Evolutionary conservation across 1,140 invertebrate genomes (phyloP), one percentile per base, ranked within the genome.

Genomic region (Diploscapter pachys): DNA sequence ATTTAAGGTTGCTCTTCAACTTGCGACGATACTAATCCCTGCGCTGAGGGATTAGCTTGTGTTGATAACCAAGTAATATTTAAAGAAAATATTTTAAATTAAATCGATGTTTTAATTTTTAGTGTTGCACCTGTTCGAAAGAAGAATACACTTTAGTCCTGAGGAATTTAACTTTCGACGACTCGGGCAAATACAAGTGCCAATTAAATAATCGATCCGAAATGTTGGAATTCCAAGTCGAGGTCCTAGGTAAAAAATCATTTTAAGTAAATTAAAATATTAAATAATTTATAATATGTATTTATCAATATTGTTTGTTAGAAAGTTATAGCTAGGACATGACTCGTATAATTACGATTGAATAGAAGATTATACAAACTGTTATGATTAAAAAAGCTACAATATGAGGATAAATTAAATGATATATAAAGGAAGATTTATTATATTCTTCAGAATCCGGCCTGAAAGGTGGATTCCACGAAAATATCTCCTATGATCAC

Each of bases 401-500:
- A 31, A 31, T 31, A 31, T 31, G 31, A 31, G 1, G 31, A 31
- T 31, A 31, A 31, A 31, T 31, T 31, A 31, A 31, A 31, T 31
- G 31, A 31, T 31, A 31, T 31, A 31, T 31, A 31, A 31, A 31
- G 31, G 31, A 31, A 31, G 31, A 31, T 31, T 31, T 31, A 31
- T 31, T 31, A 31, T 31, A 31, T 31, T 31, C 57, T 77, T 71
- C 62, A 80, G 79, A 80, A 67, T 74, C 76, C 50, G 78, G 73
- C 59, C 73, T 80, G 3, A 56, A 72, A 11, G 73, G 73, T 65
- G 79, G 78, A 13, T 80, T 80, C 67, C 78, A 79, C 68, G 73
- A 80, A 53, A 80, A 80, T 55, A 76, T 80, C 51, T 75, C 78
- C 2, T 80, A 80, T 56, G 79, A 80, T 61, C 78, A 80, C 62